phyloP scores from a whole-genome alignment of 2,113 vertebrate species.

The Trematomus loennbergii region DNA sequence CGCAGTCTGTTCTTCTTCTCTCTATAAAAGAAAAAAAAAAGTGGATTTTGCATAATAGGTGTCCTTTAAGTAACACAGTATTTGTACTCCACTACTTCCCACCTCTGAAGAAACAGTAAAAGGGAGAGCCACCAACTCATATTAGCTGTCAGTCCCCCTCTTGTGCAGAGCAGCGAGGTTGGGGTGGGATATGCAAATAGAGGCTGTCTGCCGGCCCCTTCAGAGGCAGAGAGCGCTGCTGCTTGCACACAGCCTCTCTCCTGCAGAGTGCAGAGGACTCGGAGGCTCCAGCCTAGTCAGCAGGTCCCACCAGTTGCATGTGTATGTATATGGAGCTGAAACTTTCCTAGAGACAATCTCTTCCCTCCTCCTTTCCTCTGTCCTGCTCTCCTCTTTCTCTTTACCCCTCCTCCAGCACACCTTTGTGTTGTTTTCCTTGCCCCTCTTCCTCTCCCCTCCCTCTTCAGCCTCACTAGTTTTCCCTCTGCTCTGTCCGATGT shows the following conservation, averaged over 20 bases:
- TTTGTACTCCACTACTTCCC: too few species aligned
- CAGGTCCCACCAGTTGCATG: constrained; percentile 58
- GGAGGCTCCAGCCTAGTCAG: constrained; percentile 62
- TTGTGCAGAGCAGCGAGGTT: constrained; percentile 15
- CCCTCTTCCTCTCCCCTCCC: constrained; percentile 63
- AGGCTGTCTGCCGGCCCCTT: constrained; percentile 78
- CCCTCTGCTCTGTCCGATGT: constrained; percentile 34
- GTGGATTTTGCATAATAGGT: too few species aligned
- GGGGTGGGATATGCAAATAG: constrained; percentile 85
- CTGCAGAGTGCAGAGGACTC: constrained; percentile 57
- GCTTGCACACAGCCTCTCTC: constrained; percentile 65
- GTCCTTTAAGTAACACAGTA: too few species aligned
- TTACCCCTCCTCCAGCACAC: constrained; percentile 67
- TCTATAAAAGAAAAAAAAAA: too few species aligned
- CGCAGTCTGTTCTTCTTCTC: too few species aligned
- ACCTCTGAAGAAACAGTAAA: neutral
- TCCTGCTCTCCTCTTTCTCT: constrained; percentile 49
- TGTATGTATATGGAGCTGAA: constrained; percentile 45
- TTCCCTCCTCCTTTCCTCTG: constrained; percentile 44
- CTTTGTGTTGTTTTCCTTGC: constrained; percentile 72
- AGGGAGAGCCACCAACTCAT: constrained; percentile 21
- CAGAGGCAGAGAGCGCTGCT: constrained; percentile 73
- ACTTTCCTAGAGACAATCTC: constrained; percentile 60
- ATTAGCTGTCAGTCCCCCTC: constrained; percentile 22
- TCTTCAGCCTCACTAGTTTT: constrained; percentile 57